These are phyloP conservation scores for Diglossa cyanea DNA, from an alignment of 2,797 vertebrate species.

Conservation along the genomic window DNA sequence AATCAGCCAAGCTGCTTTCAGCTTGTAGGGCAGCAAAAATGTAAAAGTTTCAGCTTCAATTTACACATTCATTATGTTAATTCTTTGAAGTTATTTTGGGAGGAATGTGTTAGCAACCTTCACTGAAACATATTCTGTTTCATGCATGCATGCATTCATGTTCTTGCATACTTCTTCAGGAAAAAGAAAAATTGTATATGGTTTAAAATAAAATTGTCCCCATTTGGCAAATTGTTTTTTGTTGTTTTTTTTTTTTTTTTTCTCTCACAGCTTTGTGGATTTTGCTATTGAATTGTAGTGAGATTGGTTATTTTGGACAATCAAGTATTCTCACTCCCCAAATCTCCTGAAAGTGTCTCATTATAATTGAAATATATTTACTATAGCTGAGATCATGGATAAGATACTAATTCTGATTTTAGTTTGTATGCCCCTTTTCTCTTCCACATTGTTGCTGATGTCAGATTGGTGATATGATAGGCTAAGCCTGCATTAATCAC, in stretches of 20 bases:
- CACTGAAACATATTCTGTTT: not conserved
- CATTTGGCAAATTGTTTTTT: not conserved
- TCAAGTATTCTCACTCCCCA: not conserved
- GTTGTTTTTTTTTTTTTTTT: too few relatives aligned
- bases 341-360: not conserved
- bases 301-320: not conserved
- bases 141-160: not conserved
- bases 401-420: not conserved
- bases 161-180: not conserved
- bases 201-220: not conserved
- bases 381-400: not conserved
- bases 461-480: not conserved
- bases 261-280: not conserved
- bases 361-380: not conserved
- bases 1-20: conserved; percentile 21
- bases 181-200: not conserved
- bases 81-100: conserved; percentile 47
- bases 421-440: not conserved
- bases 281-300: not conserved
- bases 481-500: not conserved
- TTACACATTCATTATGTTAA: conserved; percentile 47
- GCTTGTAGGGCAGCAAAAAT: conserved; percentile 11
- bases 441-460: not conserved
- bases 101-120: not conserved
- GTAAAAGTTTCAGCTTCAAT: conserved; percentile 40